A percentile compares a stretch with the other conserved stretches of the same genome.
Conservation (phyloP, 2,797 vertebrate species). For the Synanceia verrucosa region DNA sequence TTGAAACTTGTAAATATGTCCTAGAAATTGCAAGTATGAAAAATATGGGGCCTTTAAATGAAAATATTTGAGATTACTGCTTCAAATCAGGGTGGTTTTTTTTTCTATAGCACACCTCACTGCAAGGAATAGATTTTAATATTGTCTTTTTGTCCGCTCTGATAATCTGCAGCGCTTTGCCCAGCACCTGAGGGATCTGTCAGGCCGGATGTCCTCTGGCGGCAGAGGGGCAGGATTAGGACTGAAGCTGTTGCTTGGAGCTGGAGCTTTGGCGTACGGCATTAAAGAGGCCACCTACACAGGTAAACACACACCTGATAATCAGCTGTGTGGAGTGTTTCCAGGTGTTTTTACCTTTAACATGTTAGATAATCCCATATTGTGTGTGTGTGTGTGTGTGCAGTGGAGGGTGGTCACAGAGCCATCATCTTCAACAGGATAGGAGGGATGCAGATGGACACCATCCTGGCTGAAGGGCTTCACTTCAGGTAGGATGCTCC, state of each 20-base stretch:
- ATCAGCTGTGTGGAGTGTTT: too few species aligned
- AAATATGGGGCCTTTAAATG: too few species aligned
- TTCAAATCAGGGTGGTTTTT: too few species aligned
- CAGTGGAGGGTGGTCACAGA: not conserved
- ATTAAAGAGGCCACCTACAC: conserved; percentile 92
- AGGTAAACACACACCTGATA: conserved; percentile 77
- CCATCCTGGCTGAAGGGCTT: conserved; percentile 89
- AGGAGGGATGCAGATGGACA: conserved; percentile 91
- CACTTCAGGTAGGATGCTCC: conserved; percentile 78
- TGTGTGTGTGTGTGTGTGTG: too few species aligned
- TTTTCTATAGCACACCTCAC: too few species aligned
- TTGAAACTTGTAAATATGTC: too few species aligned
- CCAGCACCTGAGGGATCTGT: conserved; percentile 88
- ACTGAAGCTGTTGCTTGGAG: conserved; percentile 89
- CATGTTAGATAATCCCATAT: too few species aligned
- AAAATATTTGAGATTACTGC: too few species aligned
- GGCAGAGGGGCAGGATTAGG: conserved; percentile 88
- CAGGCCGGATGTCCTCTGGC: conserved; percentile 85
- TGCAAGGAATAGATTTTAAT: not conserved
- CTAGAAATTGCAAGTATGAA: too few species aligned
- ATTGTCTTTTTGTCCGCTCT: not conserved
- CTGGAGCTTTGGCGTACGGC: conserved; percentile 88
- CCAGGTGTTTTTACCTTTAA: too few species aligned
- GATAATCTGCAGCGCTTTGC: conserved; percentile 62
- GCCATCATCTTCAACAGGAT: conserved; percentile 90